Base-by-base conservation (phyloP, 2,113 vertebrate genomes). In the Ammodramus savannarum region DNA sequence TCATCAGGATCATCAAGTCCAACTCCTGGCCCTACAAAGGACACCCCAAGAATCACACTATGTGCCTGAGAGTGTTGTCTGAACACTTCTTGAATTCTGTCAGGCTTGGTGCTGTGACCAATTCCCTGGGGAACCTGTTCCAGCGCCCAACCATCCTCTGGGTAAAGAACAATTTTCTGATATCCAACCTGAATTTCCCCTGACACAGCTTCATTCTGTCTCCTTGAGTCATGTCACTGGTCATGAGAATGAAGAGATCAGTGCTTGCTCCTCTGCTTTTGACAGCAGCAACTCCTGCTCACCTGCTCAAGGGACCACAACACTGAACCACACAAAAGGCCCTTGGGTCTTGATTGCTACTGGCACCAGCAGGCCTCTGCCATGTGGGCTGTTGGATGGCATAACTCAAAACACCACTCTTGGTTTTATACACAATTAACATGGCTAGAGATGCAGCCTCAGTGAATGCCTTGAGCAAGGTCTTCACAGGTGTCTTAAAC, bases 1-100 rank as follows among this genome's bases (percentile, higher is more conserved):
- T 9, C 15, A 43, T 41, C 5, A 36, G 20, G 19, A 21, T 52
- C 23, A 67, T 12, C 0, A 0, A 82, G 39, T 68, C 20, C 6
- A 39, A 2, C 29, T 57, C 11, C 67, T 72, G 26, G 14, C 14
- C 13, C 43, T 32, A 22, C 11, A 27, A 17, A 57, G 14, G 14
- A 32, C 31, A 12, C 5, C 17, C 25, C 26, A 43, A 34, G 14
- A 79, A 8, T 41, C 41, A 34, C 21, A 57, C 5, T 6, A 8
- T 3, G 3, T 27, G 3, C 36, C 58, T 31, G 21, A 79, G 39
- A 25, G 3, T 27, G 17, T 32, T 63, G 26, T 31, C 13, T 11
- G 62, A 79, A 36, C 20, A 10, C 41, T 22, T 39, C 49, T 36
- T 34, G 26, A 48, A 36, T 10, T 49, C 21, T 14, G 25, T 26